A percentile compares a stretch with the other conserved stretches of the same genome.
phyloP scores from a whole-genome alignment of 2,113 vertebrate genomes.

The Upupa epops region DNA sequence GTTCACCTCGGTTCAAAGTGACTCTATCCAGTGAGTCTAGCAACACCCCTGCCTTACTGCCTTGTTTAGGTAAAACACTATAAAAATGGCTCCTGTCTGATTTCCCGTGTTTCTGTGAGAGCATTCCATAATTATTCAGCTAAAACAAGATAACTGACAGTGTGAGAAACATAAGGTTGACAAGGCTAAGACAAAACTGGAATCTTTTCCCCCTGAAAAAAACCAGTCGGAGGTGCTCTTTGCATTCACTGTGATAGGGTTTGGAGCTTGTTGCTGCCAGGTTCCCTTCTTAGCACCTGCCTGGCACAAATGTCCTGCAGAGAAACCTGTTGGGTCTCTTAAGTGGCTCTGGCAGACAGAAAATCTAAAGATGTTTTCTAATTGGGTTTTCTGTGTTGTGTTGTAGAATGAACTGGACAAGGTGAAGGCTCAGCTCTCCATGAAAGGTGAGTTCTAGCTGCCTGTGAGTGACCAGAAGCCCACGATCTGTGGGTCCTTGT shows the following conservation, averaged over 20 bases:
- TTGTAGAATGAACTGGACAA: conserved; percentile 90
- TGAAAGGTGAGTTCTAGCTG: conserved; percentile 83
- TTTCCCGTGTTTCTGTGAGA: conserved; percentile 55
- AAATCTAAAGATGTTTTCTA: background rate
- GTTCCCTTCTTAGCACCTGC: background rate
- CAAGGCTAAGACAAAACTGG: conserved; percentile 31
- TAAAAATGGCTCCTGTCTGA: conserved; percentile 47
- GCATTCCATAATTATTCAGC: conserved; percentile 61
- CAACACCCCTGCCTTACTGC: conserved; percentile 27
- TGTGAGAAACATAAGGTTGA: conserved; percentile 59
- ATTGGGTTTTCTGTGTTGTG: background rate
- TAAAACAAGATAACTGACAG: conserved; percentile 63
- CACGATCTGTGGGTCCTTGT: accelerated
- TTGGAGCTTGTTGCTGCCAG: accelerated
- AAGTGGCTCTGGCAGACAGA: background rate
- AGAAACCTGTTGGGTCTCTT: background rate
- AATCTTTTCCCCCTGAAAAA: background rate
- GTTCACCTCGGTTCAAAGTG: conserved; percentile 33
- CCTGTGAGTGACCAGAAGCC: accelerated
- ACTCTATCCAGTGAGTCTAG: conserved; percentile 19
- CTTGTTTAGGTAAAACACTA: conserved; percentile 64
- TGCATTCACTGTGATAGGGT: background rate
- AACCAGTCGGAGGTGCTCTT: conserved; percentile 41
- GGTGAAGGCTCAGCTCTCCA: conserved; percentile 81
- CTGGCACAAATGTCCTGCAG: background rate